Conservation (phyloP, 2,113 vertebrate species). For the Marcusenius ussheri region DNA sequence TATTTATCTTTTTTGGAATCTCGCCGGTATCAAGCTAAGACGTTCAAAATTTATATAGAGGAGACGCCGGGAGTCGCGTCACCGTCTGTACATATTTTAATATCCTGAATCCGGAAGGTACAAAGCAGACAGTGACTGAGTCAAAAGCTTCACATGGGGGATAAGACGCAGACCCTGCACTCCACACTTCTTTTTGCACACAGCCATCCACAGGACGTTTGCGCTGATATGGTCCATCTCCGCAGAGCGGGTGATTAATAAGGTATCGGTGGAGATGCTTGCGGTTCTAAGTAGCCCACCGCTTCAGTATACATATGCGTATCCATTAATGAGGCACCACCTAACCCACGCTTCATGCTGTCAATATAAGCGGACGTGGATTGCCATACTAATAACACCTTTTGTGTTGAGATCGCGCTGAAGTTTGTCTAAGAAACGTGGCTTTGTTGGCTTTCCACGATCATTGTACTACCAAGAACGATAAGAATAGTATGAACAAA, state of each 20-base stretch:
- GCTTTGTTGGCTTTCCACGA: background rate
- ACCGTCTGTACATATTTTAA: constrained; percentile 3
- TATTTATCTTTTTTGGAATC: constrained; percentile 4
- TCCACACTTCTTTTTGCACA: background rate
- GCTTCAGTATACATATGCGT: background rate
- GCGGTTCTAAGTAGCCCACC: background rate
- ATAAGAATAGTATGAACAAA: background rate
- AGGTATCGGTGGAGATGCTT: constrained; percentile 4
- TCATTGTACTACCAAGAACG: background rate
- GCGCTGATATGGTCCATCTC: background rate
- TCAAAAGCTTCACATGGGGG: background rate
- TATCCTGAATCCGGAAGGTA: constrained; percentile 3
- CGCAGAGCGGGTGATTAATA: constrained; percentile 1
- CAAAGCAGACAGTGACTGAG: background rate
- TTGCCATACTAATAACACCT: background rate
- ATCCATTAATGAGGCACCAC: constrained; percentile 2
- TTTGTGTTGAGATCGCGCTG: background rate
- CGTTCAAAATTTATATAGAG: background rate
- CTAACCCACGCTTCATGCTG: background rate
- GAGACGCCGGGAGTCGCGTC: background rate
- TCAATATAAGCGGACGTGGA: background rate
- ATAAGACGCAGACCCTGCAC: background rate
- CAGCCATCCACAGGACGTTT: background rate
- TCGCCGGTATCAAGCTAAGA: background rate
- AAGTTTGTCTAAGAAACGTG: background rate